A percentile compares a stretch with the other conserved stretches of the same genome.
Conservation (phyloP, 2,888 invertebrate species). For the Phyllotreta striolata region DNA sequence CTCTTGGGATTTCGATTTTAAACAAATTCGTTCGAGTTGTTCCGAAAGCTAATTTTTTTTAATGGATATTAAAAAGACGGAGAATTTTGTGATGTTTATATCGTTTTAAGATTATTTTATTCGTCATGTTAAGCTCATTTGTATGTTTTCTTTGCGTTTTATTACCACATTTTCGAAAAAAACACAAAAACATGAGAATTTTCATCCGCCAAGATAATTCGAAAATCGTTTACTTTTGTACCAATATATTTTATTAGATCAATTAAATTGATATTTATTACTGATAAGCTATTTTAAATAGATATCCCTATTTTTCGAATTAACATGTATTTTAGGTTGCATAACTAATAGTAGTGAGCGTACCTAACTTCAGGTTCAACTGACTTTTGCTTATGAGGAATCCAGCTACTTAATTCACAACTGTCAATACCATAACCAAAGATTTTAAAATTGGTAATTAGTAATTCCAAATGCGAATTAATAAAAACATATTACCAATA, state of each 20-base stretch:
- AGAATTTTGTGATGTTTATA: slow-evolving; percentile 7
- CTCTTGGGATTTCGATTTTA: too few species aligned
- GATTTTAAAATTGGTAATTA: neutral
- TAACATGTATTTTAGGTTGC: too few species aligned
- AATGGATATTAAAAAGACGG: neutral
- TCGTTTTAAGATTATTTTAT: neutral
- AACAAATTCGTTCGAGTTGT: too few species aligned
- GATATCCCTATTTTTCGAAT: too few species aligned
- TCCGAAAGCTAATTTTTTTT: neutral
- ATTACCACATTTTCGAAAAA: neutral
- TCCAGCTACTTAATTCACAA: too few species aligned
- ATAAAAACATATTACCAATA: slow-evolving; percentile 5
- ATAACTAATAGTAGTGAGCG: too few species aligned
- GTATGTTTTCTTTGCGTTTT: slow-evolving; percentile 10
- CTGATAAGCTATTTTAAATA: slow-evolving; percentile 1
- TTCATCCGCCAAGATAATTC: slow-evolving; percentile 33
- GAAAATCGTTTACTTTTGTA: slow-evolving; percentile 39
- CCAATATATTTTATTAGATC: slow-evolving; percentile 39
- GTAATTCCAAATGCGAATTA: slow-evolving; percentile 7
- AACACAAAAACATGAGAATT: slow-evolving; percentile 10
- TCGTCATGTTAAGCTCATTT: neutral
- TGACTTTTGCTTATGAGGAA: too few species aligned
- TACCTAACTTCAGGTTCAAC: too few species aligned
- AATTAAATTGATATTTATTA: slow-evolving; percentile 39
- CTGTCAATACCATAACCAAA: too few species aligned